Base-by-base conservation (phyloP, 2,888 invertebrate species). In the Drosophila subquinaria region DNA sequence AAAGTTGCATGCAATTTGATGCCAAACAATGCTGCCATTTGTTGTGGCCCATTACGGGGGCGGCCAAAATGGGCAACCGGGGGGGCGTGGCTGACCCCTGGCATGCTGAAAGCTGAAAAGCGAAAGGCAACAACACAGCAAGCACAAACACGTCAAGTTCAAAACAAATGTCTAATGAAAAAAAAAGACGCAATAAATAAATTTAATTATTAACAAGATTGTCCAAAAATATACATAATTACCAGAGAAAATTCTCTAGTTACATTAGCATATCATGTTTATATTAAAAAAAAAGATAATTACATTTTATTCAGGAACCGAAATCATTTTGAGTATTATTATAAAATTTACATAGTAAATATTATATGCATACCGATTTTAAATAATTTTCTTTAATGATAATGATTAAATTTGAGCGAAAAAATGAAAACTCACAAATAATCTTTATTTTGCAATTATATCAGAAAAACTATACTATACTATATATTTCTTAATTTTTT, bases 41-140 rank as follows among this genome's bases (percentile, higher is more conserved):
- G 57, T 36, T 36, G 36, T 36, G 51, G 36, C 59, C 48, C 53
- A 40, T 62, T 10, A 52, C 23, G 40, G 1, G 47, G 51, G 50
- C 59, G 50, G 33, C 23, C 15, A 23, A 23, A 27, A 20, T 13
- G 45, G 2, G 23, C 23, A 27, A 27, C 0, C 0, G 17, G 17
- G 17, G 27, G 45, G 45, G 76, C 63, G 81, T 75, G 88, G 42
- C 69, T 75, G 75, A 87, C 84, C 88, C 78, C 79, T 87, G 78
- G 66, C 66, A 55, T 56, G 59, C 66, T 45, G 52, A 68, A 87
- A 56, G 59, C 66, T 45, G 52, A 68, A 87, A 88, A 83, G 88
- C 82, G 88, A 83, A 83, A 83, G 82, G 82, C 82, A 76, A 57
- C 48, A 40, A 17, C 36, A n/a, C n/a, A n/a, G n/a, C n/a, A n/a